Evolutionary conservation across 2,888 invertebrate genomes (phyloP), one percentile per base, ranked within the genome.

Genomic region (Apamea epomidion): DNA sequence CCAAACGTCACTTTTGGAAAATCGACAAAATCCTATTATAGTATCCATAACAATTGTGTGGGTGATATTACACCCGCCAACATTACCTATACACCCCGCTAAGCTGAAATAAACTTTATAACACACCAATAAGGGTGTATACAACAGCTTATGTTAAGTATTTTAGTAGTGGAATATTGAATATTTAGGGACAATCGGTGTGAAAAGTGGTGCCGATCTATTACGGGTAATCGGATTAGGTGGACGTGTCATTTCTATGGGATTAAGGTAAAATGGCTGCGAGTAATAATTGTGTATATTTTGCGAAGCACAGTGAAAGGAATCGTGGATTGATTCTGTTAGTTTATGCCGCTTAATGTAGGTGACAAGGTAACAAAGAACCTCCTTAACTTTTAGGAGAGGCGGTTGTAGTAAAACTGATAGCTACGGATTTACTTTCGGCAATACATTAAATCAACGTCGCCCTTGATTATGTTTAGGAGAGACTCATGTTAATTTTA

Each of bases 181-280:
- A 88, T 87, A 80, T 88, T 88, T 89, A 82, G 79, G 86, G 84
- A 84, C 91, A 89, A 84, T 88, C 88, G 86, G 88, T 84, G 89
- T 85, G 90, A 90, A 93, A 95, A 95, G 94, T 94, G 92, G 90
- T 91, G 84, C 91, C 94, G 95, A 96, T 96, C 95, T 93, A 94
- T 96, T 95, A 95, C 96, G 90, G 89, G 86, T 96, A 96, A 96
- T 94, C 96, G 92, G 96, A 93, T 96, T 95, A 95, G n/a, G 78
- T 76, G 87, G 91, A 95, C 94, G 95, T 94, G 95, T 91, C 90
- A 87, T 89, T 87, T 93, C 94, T 94, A 95, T 95, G 90, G 94
- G 93, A 93, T 94, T 93, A 93, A 78, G 74, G 74, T 84, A 68
- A 85, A 81, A 86, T 86, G 87, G 87, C 84, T 87, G 87, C 82